Base-by-base conservation (phyloP, 2,888 invertebrate genomes). In the Agriopis marginaria region DNA sequence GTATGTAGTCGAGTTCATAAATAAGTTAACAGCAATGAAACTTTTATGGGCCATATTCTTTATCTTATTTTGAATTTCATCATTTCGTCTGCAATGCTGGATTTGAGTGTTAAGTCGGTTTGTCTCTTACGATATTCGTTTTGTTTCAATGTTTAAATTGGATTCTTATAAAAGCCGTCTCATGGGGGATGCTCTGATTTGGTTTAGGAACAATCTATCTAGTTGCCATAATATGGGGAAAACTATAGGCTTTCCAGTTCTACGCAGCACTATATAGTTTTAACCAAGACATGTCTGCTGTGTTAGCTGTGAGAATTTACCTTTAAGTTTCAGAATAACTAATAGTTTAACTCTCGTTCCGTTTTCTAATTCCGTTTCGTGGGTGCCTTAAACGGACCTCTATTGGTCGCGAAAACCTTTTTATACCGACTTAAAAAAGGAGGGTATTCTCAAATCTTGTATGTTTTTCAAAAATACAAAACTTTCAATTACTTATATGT, bases 21-120 rank as follows among this genome's bases (percentile, higher is more conserved):
- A 92, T 91, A 92, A 91, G 89, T 91, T 91, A 91, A 89, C 87
- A 91, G 91, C 90, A 87, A 89, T 91, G 88, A 92, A 92, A 90
- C 84, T 89, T 92, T 92, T 92, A 91, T 88, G 88, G 89, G 86
- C 88, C 82, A 89, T 92, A 91, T 91, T 88, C 89, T 90, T 90
- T 90, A 89, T 90, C 90, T 91, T 89, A 88, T 89, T 90, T 90
- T 89, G 92, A 92, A 92, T 92, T 91, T 89, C 91, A 91, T 91
- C 89, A 89, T 86, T 83, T 85, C 85, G 86, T 86, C 86, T 88
- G 84, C 85, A 84, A 82, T 80, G 82, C 80, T 82, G 84, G 86
- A 86, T 89, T 87, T 86, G 86, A 88, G 87, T 86, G 86, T 86
- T 85, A 84, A 84, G 80, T 78, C 69, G 77, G 76, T 75, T 79